A percentile compares a stretch with the other conserved stretches of the same genome.
Evolutionary conservation across 2,113 vertebrate species (phyloP).

Genomic region (Barbus barbus): DNA sequence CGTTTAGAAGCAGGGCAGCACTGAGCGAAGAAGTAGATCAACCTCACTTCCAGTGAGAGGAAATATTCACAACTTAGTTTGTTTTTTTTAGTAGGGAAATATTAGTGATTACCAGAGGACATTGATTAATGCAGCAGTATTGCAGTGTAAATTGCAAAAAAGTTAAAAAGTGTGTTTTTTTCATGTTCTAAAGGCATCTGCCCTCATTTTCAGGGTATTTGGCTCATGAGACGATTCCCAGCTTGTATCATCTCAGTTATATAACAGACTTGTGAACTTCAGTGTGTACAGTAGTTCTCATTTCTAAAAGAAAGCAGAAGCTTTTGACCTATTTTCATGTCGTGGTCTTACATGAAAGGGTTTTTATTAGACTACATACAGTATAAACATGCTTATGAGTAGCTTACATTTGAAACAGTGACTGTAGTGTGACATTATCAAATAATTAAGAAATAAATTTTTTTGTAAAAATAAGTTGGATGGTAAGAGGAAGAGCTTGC

Average conservation of each 20-base stretch:
- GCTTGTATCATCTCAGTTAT: conserved; percentile 54
- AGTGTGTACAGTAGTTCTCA: neutral
- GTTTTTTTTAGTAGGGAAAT: neutral
- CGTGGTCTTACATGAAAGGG: neutral
- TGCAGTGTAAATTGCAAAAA: conserved; percentile 48
- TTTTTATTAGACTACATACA: neutral
- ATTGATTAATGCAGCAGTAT: conserved; percentile 44
- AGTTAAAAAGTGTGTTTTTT: neutral
- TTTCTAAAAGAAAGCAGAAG: neutral
- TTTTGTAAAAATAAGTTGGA: neutral
- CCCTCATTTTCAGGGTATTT: conserved; percentile 33
- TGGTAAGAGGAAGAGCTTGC: neutral
- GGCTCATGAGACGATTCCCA: conserved; percentile 49
- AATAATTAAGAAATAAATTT: neutral
- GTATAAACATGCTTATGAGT: neutral
- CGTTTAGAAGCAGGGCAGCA: neutral
- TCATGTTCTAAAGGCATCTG: conserved; percentile 22
- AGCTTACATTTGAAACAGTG: neutral
- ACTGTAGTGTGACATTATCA: neutral
- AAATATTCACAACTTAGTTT: neutral
- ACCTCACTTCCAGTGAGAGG: neutral
- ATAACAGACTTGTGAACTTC: conserved; percentile 61
- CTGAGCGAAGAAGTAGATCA: conserved; percentile 13
- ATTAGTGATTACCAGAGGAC: conserved; percentile 32
- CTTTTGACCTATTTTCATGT: conserved; percentile 6